A percentile compares a stretch with the other conserved stretches of the same genome.
These are phyloP conservation scores for Pardosa pseudoannulata DNA, from an alignment of 2,888 invertebrate species.

Conservation along the genomic window DNA sequence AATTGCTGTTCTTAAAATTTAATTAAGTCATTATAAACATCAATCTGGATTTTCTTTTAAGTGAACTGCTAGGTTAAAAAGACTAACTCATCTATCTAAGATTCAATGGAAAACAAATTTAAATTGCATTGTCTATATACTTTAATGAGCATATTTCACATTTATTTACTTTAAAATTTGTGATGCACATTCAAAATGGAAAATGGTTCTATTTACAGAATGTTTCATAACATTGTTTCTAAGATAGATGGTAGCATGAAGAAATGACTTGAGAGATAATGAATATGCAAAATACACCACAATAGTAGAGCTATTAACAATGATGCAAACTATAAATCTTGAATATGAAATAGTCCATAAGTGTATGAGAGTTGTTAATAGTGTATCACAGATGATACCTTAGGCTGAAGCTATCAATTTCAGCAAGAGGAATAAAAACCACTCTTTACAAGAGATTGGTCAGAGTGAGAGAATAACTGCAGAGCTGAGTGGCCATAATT, in stretches of 20 bases:
- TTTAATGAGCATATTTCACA: neutral
- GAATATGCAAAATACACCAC: conserved; percentile 8
- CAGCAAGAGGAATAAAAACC: conserved; percentile 45
- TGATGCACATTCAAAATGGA: neutral
- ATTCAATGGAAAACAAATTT: neutral
- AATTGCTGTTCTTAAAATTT: too few relatives aligned
- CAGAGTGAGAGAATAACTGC: neutral
- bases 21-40: too few relatives aligned
- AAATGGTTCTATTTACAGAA: neutral
- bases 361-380: conserved; percentile 11
- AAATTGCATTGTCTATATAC: neutral
- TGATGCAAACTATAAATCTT: conserved; percentile 1
- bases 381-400: conserved; percentile 72
- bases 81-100: neutral
- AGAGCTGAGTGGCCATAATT: neutral
- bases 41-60: too few relatives aligned
- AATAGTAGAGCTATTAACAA: conserved; percentile 2
- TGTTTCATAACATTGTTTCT: neutral
- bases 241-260: neutral
- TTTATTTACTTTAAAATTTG: neutral
- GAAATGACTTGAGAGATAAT: neutral
- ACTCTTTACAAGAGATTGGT: conserved; percentile 30
- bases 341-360: conserved; percentile 10
- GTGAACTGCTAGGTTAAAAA: neutral
- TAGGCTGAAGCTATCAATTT: conserved; percentile 70